Percentiles rank a stretch among this genome's conserved stretches.
Conservation (phyloP, 2,797 vertebrate genomes). For the Spea hammondii region DNA sequence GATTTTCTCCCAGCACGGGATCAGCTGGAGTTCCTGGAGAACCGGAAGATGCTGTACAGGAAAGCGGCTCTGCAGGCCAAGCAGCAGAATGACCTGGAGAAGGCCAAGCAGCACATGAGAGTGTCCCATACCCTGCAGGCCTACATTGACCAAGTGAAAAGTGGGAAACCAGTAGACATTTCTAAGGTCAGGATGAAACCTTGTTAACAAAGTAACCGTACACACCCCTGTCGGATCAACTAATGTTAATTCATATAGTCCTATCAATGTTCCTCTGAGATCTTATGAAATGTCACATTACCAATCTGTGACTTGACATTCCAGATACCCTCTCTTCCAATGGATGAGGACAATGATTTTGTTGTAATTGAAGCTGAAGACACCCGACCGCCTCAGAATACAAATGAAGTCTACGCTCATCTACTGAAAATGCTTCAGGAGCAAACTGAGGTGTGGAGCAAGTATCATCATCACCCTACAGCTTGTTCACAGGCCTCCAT, state of each 20-base stretch:
- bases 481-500: too few species aligned
- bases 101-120: conserved; percentile 82
- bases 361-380: conserved; percentile 92
- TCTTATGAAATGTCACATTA: background rate
- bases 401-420: conserved; percentile 83
- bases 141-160: conserved; percentile 77
- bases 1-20: conserved; percentile 67
- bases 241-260: too few species aligned
- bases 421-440: conserved; percentile 85
- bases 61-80: conserved; percentile 91
- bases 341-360: conserved; percentile 88
- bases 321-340: conserved; percentile 85
- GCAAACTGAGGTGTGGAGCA: conserved; percentile 79
- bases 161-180: conserved; percentile 77
- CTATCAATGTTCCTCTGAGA: too few species aligned
- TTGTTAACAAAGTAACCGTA: too few species aligned
- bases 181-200: conserved; percentile 72
- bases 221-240: too few species aligned
- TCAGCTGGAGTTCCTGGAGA: conserved; percentile 85
- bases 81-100: conserved; percentile 83
- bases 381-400: conserved; percentile 81
- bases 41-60: conserved; percentile 84
- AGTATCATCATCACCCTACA: background rate
- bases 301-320: conserved; percentile 43
- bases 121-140: conserved; percentile 81